Percentiles rank a stretch among this genome's conserved stretches.
Conservation (phyloP, 2,797 vertebrate genomes). For the Apodemus agrarius region DNA sequence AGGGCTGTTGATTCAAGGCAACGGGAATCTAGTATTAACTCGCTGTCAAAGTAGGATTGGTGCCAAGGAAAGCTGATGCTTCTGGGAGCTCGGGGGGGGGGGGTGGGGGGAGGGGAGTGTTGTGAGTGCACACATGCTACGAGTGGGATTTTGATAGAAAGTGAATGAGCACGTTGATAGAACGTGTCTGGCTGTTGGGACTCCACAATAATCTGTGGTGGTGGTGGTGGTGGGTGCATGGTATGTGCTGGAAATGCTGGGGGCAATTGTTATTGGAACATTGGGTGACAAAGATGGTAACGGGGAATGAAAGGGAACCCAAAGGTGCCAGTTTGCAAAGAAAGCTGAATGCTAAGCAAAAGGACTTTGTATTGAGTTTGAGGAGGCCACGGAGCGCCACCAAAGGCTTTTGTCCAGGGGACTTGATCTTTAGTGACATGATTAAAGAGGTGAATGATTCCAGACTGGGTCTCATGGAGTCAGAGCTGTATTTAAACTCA, state of each 20-base stretch:
- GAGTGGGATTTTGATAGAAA: slow-evolving; percentile 5
- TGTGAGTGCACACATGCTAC: background rate
- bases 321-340: background rate
- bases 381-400: background rate
- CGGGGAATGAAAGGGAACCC: background rate
- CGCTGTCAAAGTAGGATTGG: background rate
- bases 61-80: background rate
- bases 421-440: background rate
- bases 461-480: background rate
- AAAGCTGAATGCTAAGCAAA: background rate
- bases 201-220: too few species aligned
- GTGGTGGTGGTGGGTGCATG: background rate
- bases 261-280: background rate
- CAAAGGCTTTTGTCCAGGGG: background rate
- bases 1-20: background rate
- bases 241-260: background rate
- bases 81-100: too few species aligned
- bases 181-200: background rate
- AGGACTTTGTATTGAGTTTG: background rate
- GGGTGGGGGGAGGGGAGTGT: too few species aligned
- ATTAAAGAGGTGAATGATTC: background rate
- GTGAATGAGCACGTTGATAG: background rate
- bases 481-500: background rate
- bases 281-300: background rate
- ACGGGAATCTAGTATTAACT: background rate